These are phyloP conservation scores for Mythimna pallens DNA, from an alignment of 2,888 invertebrate genomes.

Conservation along the genomic window DNA sequence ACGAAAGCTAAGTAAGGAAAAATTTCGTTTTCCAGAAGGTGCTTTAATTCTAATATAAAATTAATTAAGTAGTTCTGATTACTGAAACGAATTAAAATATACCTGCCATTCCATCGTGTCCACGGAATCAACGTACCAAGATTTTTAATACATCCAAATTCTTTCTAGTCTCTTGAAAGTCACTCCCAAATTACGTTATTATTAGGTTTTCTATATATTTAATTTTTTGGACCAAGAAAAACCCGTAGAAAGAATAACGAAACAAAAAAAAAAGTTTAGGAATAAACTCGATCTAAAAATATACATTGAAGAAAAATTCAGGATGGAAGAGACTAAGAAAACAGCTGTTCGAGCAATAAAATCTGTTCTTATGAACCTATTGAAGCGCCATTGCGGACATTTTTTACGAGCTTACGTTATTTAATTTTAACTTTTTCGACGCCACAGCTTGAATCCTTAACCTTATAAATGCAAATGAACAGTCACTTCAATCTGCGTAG, in stretches of 20 bases:
- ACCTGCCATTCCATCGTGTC: neutral
- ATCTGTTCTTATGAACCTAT: constrained; percentile 39
- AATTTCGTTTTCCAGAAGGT: constrained; percentile 25
- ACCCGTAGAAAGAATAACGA: neutral
- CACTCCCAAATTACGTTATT: neutral
- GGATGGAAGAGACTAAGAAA: constrained; percentile 10
- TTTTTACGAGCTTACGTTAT: constrained; percentile 37
- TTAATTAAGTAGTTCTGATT: neutral
- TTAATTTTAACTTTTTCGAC: constrained; percentile 33
- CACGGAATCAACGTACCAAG: neutral
- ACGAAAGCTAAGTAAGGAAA: constrained; percentile 43
- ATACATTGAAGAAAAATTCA: constrained; percentile 15
- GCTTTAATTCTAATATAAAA: constrained; percentile 22
- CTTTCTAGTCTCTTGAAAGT: neutral
- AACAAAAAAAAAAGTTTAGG: constrained; percentile 7
- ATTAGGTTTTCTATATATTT: neutral
- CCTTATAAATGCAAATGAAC: constrained; percentile 43
- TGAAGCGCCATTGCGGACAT: constrained; percentile 26
- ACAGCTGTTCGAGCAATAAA: constrained; percentile 53
- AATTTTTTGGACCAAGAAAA: neutral
- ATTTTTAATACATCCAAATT: neutral
- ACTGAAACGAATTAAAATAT: neutral
- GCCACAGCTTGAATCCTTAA: constrained; percentile 32
- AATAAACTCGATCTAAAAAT: constrained; percentile 21
- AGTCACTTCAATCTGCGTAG: constrained; percentile 37